Evolutionary conservation across 1,140 invertebrate species (phyloP), one percentile per base, ranked within the genome.

Genomic region (Thrips palmi): DNA sequence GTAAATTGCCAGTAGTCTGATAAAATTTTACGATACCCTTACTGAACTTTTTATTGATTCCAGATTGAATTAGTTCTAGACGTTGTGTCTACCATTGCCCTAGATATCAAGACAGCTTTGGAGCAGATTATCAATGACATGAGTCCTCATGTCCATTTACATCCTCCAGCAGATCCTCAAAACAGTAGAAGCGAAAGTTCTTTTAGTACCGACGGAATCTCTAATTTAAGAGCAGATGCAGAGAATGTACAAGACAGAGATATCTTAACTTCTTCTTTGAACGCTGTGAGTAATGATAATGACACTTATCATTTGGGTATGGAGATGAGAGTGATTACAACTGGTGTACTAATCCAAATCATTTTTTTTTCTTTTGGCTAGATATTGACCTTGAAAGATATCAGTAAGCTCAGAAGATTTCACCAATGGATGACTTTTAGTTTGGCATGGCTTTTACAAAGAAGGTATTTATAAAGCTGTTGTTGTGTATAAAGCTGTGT

Each of bases 41-140:
- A 33, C 7, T 22, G 38, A 27, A 27, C 5, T 40, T 31, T 19
- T 21, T 60, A 43, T 29, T 30, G 34, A 19, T 52, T 50, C 27
- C 43, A 60, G 66, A 62, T 71, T 43, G 65, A 69, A 50, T 53
- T 50, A 18, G 60, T 65, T 14, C 50, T 70, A 18, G 63, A 68
- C 41, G 61, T 56, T 10, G 43, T 70, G 35, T 64, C 59, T 19
- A 48, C 52, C 18, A 51, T 69, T 42, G 52, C 62, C 15, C 54
- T 56, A n/a, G 63, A 68, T 44, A 55, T 63, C 8, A 64, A 68
- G 49, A 51, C 53, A 27, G 60, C 62, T 12, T 48, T 70, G 20
- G 62, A 68, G 49, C 58, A 63, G 47, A 65, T 68, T 21, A 64
- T 69, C 31, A 48, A 53, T 27, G 49, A 46, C 11, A 6, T 35